Percentiles rank a stretch among this genome's conserved stretches.
Conservation (phyloP, 2,888 invertebrate species). For the Ophonus ardosiacus region DNA sequence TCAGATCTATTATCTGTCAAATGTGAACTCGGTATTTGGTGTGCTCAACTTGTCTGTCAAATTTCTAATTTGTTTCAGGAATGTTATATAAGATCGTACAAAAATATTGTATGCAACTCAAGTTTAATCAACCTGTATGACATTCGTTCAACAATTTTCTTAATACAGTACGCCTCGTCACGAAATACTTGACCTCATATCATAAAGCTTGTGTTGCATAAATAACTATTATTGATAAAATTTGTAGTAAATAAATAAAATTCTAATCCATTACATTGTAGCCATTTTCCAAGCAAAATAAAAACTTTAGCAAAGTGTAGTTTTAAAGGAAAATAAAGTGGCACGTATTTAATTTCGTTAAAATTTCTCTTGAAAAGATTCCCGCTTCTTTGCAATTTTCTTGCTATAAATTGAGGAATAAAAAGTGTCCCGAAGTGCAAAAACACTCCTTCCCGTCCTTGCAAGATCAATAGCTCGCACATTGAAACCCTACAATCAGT, state of each 20-base stretch:
- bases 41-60: too few species aligned
- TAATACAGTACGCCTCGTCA: too few species aligned
- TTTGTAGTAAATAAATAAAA: background rate
- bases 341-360: background rate
- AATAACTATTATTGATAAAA: too few species aligned
- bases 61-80: too few species aligned
- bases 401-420: background rate
- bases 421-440: background rate
- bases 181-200: too few species aligned
- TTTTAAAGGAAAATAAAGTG: background rate
- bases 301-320: background rate
- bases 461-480: slow-evolving; percentile 4
- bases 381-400: background rate
- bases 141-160: too few species aligned
- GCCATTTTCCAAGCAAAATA: background rate
- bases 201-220: too few species aligned
- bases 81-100: too few species aligned
- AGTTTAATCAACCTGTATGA: too few species aligned
- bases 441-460: background rate
- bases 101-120: too few species aligned
- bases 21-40: too few species aligned
- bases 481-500: slow-evolving; percentile 36
- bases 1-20: too few species aligned
- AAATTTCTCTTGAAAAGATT: background rate
- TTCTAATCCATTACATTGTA: background rate